Base-by-base conservation (phyloP, 2,797 vertebrate species). In the Silurus lanzhouensis region DNA sequence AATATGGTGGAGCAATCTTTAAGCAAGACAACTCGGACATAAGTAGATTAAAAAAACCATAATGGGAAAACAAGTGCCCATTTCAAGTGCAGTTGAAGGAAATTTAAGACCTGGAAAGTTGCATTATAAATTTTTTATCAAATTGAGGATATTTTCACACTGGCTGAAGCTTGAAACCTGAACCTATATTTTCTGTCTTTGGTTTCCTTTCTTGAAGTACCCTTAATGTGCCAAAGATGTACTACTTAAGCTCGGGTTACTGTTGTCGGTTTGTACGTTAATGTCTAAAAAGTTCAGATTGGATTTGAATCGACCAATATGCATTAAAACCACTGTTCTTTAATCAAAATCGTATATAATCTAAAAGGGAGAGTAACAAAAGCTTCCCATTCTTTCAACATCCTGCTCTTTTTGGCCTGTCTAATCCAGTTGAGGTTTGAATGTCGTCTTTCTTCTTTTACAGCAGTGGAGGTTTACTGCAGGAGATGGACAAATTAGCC, bases 61-160 rank as follows among this genome's bases (percentile, higher is more conserved):
- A 96, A 97, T 97, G 95, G 94, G 94, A 94, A 96, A 97, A 96
- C 96, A 97, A 96, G 93, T 95, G 92, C 92, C 91, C 94, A 95
- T 95, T 96, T 93, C 92, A 96, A 94, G 93, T 95, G 95, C 92
- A 96, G 94, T 95, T 95, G 93, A 90, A 96, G 96, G 97, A 97
- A 96, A 98, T 96, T 96, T 95, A 96, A 96, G 95, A 96, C 96
- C 94, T 95, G 95, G 95, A 96, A 97, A 97, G 96, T 96, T 96
- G 93, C 96, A 96, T 99, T 97, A 98, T 96, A 96, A 94, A 94
- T 96, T 96, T 96, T 94, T 97, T 94, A 98, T 98, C 97, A 96
- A 97, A 98, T 98, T 98, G 97, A 96, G 94, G 93, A 95, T 96
- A 95, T 97, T 97, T 97, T 98, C 97, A 96, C 96, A 96, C 96